phyloP scores from a whole-genome alignment of 2,888 invertebrate genomes.

The Arenicola marina region DNA sequence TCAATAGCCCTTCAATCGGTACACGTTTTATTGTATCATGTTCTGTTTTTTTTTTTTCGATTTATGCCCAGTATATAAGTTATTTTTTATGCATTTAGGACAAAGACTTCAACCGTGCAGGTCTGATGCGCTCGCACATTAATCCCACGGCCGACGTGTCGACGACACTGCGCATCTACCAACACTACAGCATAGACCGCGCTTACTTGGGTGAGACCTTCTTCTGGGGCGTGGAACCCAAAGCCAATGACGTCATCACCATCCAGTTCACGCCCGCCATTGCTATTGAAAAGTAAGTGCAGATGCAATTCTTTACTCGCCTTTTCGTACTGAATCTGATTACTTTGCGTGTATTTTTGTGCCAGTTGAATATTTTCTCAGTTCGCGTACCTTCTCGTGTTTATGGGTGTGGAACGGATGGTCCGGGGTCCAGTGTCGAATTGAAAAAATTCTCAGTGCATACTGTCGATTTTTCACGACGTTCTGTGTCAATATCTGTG shows the following conservation, averaged over 20 bases:
- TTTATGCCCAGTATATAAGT: too few species aligned
- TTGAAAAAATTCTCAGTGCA: too few species aligned
- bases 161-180: constrained; percentile 79
- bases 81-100: too few species aligned
- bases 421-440: too few species aligned
- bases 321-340: neutral
- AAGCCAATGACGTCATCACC: constrained; percentile 77
- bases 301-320: too few species aligned
- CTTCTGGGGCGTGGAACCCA: constrained; percentile 89
- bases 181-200: constrained; percentile 75
- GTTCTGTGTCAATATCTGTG: too few species aligned
- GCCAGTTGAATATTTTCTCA: neutral
- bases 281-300: constrained; percentile 71
- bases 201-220: constrained; percentile 87
- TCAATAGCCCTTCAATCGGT: too few species aligned
- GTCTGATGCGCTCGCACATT: constrained; percentile 67
- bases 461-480: too few species aligned
- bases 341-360: neutral
- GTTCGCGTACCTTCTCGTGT: neutral
- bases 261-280: constrained; percentile 80
- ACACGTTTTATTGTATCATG: too few species aligned
- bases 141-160: constrained; percentile 64
- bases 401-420: too few species aligned
- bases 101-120: constrained; percentile 82
- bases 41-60: too few species aligned